Conservation (phyloP, 2,888 invertebrate species). For the Boloria selene region DNA sequence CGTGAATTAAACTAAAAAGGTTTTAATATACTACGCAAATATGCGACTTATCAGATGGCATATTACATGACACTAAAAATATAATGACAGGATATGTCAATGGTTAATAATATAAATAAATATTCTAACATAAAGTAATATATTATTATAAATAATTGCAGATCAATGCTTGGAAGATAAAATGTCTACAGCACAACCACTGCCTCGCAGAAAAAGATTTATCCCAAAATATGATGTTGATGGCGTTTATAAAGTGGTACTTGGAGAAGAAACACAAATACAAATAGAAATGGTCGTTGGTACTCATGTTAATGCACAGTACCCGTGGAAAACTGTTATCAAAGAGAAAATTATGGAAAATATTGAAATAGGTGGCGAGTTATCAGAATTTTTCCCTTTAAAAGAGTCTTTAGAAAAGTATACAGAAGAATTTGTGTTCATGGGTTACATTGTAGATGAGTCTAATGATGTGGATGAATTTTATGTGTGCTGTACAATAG, state of each 20-base stretch:
- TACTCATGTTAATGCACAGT: conserved; percentile 86
- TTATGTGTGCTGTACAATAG: conserved; percentile 84
- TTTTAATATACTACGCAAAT: not conserved
- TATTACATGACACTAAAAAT: no score
- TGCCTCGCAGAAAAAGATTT: conserved; percentile 69
- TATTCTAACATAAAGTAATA: not conserved
- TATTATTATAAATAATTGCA: conserved; percentile 45
- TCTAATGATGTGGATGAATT: conserved; percentile 85
- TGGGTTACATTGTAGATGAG: conserved; percentile 86
- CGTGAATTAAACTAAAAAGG: not conserved
- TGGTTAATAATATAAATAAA: no score
- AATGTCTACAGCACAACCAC: conserved; percentile 50
- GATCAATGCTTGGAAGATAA: conserved; percentile 48
- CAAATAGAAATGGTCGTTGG: conserved; percentile 85
- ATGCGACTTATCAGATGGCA: no score
- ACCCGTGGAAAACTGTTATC: conserved; percentile 86
- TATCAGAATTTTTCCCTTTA: conserved; percentile 69
- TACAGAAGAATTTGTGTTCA: conserved; percentile 72
- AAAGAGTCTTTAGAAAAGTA: conserved; percentile 66
- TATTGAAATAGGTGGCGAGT: conserved; percentile 81
- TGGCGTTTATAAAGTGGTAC: conserved; percentile 78
- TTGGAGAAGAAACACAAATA: conserved; percentile 83
- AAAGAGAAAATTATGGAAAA: conserved; percentile 84
- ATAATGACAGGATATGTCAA: no score
- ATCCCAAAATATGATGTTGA: conserved; percentile 79